Evolutionary conservation across 2,888 invertebrate species (phyloP).

Genomic region (Meghimatium bilineatum): DNA sequence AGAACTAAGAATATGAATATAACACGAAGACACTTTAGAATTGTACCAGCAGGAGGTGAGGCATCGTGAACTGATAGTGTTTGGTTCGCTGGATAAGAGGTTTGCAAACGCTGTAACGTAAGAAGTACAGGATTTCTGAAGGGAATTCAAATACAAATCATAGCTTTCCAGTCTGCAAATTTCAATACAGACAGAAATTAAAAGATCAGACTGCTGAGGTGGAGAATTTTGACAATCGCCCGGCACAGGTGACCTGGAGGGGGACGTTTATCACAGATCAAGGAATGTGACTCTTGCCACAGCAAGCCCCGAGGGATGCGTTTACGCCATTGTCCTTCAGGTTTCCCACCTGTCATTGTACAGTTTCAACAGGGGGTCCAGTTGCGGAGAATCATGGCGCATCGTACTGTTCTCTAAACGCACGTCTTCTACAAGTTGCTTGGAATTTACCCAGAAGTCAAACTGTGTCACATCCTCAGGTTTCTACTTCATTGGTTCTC

Average conservation of each 20-base stretch:
- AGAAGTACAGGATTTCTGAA: neutral
- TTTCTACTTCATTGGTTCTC: neutral
- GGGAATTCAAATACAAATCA: neutral
- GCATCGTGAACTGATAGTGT: neutral
- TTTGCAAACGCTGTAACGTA: neutral
- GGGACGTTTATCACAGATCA: neutral
- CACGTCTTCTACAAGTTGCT: neutral
- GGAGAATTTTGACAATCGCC: neutral
- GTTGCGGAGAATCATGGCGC: too few species aligned
- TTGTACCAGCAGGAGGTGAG: neutral
- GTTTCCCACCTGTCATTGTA: neutral
- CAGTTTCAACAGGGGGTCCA: too few species aligned
- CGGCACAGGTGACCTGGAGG: neutral
- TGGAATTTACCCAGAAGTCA: neutral
- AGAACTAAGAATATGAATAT: neutral
- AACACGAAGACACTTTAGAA: neutral
- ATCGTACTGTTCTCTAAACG: too few species aligned
- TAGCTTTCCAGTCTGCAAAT: neutral
- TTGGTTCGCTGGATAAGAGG: neutral
- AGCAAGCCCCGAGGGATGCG: neutral
- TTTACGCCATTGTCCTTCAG: neutral
- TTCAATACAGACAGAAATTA: conserved; percentile 4
- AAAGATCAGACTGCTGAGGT: neutral
- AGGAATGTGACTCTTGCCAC: conserved; percentile 13
- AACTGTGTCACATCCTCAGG: neutral